Conservation (phyloP, 2,888 invertebrate species). For the Mactromeris polynyma region DNA sequence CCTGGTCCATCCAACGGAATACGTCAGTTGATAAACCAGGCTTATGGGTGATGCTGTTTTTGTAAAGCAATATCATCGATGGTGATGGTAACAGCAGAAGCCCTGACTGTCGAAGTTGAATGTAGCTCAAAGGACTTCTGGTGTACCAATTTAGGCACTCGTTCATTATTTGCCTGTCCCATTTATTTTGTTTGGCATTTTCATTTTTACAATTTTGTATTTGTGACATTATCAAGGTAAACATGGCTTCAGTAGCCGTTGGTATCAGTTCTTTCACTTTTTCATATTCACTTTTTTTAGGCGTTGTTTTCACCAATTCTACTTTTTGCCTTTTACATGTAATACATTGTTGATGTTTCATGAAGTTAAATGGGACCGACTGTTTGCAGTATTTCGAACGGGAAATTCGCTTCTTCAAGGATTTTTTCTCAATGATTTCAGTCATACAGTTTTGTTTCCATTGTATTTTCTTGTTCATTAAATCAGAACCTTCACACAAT, state of each 20-base stretch:
- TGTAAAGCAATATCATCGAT: conserved; percentile 31
- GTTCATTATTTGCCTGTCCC: conserved; percentile 31
- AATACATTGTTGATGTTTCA: conserved; percentile 19
- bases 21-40: conserved; percentile 42
- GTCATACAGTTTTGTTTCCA: neutral
- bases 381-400: conserved; percentile 29
- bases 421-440: too few relatives aligned
- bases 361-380: neutral
- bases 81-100: conserved; percentile 28
- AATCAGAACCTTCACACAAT: conserved; percentile 21
- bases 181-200: conserved; percentile 26
- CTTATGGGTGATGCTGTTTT: conserved; percentile 35
- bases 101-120: conserved; percentile 32
- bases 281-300: conserved; percentile 13
- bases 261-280: conserved; percentile 32
- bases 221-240: conserved; percentile 39
- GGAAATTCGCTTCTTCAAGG: neutral
- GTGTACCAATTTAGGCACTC: conserved; percentile 42
- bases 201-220: neutral
- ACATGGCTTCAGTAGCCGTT: conserved; percentile 31
- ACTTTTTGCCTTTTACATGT: conserved; percentile 29
- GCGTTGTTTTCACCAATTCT: neutral
- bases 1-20: conserved; percentile 57
- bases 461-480: neutral
- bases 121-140: conserved; percentile 44